Evolutionary conservation across 2,888 invertebrate species (phyloP), one percentile per base, ranked within the genome.

Genomic region (Perizoma affinitatum): DNA sequence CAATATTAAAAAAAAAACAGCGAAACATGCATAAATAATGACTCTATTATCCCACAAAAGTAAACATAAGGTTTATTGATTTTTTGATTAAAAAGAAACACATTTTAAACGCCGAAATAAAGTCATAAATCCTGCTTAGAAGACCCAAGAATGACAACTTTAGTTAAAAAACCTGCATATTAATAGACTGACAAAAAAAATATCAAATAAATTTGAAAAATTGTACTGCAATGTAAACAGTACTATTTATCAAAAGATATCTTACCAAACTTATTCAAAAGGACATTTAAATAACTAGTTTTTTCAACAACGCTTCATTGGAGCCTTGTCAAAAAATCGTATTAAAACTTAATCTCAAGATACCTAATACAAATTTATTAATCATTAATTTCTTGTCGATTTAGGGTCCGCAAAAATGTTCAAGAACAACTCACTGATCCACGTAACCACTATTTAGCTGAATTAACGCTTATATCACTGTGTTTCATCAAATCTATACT

Each of bases 101-200:
- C 47, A 35, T 43, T 48, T 55, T 51, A 57, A 65, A 55, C 34
- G 47, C 54, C 46, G 44, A 57, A 55, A 59, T 43, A 34, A 41
- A 59, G 44, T 58, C 59, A 60, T 67, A 69, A 64, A 67, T 65
- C 58, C 45, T 48, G 42, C 44, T 62, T 60, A 56, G 36, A 35
- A 54, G 47, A 65, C 56, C 65, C 59, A 68, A 67, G 66, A 65
- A 69, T 45, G 47, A 65, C 47, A 11, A 62, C 11, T 22, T 54
- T 50, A 50, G 46, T 50, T 42, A 50, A 58, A 49, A 54, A 40
- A 35, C 33, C 33, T 46, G 49, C 38, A 56, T 58, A 45, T 33
- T 48, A 34, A 8, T 46, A 52, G 54, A 50, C 35, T 5, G 22
- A 38, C 6, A 45, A 44, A 22, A 49, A 54, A 48, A 44, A n/a